Base-by-base conservation (phyloP, 1,140 invertebrate species). In the Psilanteris sp. region DNA sequence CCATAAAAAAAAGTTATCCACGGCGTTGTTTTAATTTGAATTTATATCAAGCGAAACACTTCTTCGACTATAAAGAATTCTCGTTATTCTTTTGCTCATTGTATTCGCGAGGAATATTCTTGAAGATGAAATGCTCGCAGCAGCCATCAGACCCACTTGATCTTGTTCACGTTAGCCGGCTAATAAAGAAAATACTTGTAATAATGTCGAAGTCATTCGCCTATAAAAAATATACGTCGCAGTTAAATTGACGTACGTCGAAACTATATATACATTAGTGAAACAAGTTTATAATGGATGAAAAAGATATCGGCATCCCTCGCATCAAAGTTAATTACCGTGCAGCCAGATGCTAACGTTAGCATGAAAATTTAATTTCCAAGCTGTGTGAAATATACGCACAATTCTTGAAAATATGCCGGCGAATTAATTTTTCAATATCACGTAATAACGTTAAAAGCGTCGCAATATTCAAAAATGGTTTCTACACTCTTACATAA, bases 371-470 rank as follows among this genome's bases (percentile, higher is more conserved):
- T 48, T 18, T 48, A 32, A 48, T 48, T 48, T 32, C 10, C 24
- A 43, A 43, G 11, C n/a, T n/a, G n/a, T n/a, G n/a, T n/a, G n/a
- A n/a, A n/a, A n/a, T 20, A 20, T 20, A 5, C 18, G 18, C 10
- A 15, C 13, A 3, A 44, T 29, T 44, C 13, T 14, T 29, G 2
- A 44, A 44, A 44, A 15, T 44, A 44, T 29, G 44, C 4, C 18
- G 16, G 10, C 44, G 24, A 8, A 32, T 46, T 34, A 50, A 50
- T 18, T 50, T 50, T 50, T 34, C 16, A 50, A 34, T 50, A 16
- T 32, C 24, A 34, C 14, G 29, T 34, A 50, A 50, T 50, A 50
- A 14, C 44, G 31, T 50, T 50, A 11, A 50, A 34, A 50, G 44
- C 31, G 7, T 13, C 24, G 44, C 44, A 50, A 34, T 50, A 34